Evolutionary conservation across 2,888 invertebrate genomes (phyloP).

Genomic region (Rhabditoides inermis): DNA sequence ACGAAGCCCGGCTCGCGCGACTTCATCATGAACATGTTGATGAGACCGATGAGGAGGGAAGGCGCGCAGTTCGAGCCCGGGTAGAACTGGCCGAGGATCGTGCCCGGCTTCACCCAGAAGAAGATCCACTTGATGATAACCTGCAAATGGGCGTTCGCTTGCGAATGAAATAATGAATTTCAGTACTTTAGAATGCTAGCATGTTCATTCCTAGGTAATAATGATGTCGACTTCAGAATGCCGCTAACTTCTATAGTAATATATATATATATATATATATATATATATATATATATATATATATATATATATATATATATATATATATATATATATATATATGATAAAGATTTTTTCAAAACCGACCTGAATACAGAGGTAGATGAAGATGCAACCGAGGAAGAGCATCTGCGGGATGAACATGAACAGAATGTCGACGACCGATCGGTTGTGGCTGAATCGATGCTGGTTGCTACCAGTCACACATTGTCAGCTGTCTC

Average conservation of each 20-base stretch:
- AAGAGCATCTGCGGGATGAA: conserved; percentile 92
- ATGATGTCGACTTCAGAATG: too few relatives aligned
- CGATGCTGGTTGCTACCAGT: not conserved
- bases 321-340: not conserved
- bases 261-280: too few relatives aligned
- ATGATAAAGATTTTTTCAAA: not conserved
- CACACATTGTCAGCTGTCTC: conserved; percentile 6
- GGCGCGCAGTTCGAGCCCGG: conserved; percentile 70
- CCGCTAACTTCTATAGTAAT: too few relatives aligned
- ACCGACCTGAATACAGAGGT: conserved; percentile 73
- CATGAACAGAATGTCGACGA: conserved; percentile 75
- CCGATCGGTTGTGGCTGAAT: conserved; percentile 59
- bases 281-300: too few relatives aligned
- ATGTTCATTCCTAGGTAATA: too few relatives aligned
- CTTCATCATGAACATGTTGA: conserved; percentile 72
- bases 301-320: too few relatives aligned
- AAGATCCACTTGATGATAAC: conserved; percentile 46
- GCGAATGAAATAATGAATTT: too few relatives aligned
- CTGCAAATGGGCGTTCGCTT: conserved; percentile 7
- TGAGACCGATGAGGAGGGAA: conserved; percentile 77
- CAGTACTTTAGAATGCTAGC: too few relatives aligned
- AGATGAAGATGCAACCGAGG: conserved; percentile 80
- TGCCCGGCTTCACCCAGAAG: conserved; percentile 33
- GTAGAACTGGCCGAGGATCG: conserved; percentile 38
- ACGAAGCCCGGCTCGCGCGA: conserved; percentile 9